These are phyloP conservation scores for Lasioglossum marginatum DNA, from an alignment of 2,888 invertebrate genomes.

Conservation along the genomic window DNA sequence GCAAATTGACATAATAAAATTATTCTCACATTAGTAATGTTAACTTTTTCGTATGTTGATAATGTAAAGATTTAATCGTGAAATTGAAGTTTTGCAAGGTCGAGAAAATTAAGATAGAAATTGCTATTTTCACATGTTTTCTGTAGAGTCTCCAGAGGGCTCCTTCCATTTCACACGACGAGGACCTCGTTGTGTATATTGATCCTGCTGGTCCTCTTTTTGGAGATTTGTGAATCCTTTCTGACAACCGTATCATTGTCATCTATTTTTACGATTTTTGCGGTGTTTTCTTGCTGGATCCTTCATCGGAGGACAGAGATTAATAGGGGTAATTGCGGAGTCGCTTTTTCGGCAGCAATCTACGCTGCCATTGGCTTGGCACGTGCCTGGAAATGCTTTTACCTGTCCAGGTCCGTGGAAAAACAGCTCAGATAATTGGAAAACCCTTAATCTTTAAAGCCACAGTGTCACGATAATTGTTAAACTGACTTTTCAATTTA, in stretches of 20 bases:
- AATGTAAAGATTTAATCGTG: neutral
- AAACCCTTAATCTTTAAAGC: no score
- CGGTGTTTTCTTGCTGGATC: constrained; percentile 76
- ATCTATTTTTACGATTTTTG: constrained; percentile 69
- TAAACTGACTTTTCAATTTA: neutral
- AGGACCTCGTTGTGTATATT: constrained; percentile 70
- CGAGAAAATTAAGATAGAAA: neutral
- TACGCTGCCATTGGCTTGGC: constrained; percentile 71
- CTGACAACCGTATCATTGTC: constrained; percentile 69
- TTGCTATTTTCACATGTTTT: neutral
- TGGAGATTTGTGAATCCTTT: constrained; percentile 75
- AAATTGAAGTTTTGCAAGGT: constrained; percentile 15
- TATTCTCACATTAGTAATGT: neutral
- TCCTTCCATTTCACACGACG: constrained; percentile 73
- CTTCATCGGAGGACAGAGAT: constrained; percentile 76
- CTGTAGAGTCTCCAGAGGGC: constrained; percentile 55
- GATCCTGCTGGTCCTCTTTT: constrained; percentile 64
- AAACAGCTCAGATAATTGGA: neutral
- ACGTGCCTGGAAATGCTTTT: constrained; percentile 71
- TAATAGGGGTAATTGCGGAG: constrained; percentile 63
- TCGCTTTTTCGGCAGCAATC: constrained; percentile 67
- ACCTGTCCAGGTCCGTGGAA: constrained; percentile 69
- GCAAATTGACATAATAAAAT: neutral
- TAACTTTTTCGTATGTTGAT: no score
- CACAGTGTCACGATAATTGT: neutral